Conservation (phyloP, 2,888 invertebrate species). For the Pycnomerus fuliginosus region DNA sequence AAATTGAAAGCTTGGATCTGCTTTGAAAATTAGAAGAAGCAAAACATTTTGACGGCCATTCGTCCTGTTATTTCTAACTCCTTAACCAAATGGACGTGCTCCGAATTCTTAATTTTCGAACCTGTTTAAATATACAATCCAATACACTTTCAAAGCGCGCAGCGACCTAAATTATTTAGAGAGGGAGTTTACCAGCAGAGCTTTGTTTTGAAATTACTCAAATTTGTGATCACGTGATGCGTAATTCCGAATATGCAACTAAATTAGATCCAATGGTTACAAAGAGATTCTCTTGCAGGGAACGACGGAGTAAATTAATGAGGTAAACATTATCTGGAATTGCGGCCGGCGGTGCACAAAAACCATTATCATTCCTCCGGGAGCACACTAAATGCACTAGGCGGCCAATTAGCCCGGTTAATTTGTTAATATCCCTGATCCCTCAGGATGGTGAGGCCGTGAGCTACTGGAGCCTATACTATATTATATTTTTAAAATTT, state of each 20-base stretch:
- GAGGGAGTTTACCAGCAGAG: slow-evolving; percentile 12
- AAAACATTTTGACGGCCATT: slow-evolving; percentile 27
- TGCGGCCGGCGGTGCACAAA: slow-evolving; percentile 24
- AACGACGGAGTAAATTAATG: slow-evolving; percentile 19
- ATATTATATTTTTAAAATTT: too few relatives aligned
- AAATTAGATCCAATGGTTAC: background rate
- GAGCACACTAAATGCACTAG: slow-evolving; percentile 25
- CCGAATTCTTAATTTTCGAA: slow-evolving; percentile 31
- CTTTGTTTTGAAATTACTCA: slow-evolving; percentile 21
- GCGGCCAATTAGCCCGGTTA: slow-evolving; percentile 26
- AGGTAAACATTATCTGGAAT: slow-evolving; percentile 26
- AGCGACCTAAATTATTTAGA: slow-evolving; percentile 28
- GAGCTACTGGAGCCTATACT: too few relatives aligned
- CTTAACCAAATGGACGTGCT: slow-evolving; percentile 38
- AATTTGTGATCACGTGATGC: slow-evolving; percentile 10
- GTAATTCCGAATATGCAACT: slow-evolving; percentile 1
- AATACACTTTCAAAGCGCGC: slow-evolving; percentile 30
- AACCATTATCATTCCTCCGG: slow-evolving; percentile 25
- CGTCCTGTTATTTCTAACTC: slow-evolving; percentile 38
- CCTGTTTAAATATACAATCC: slow-evolving; percentile 39
- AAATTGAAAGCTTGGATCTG: too few relatives aligned
- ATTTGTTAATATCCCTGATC: slow-evolving; percentile 28
- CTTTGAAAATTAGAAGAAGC: too few relatives aligned
- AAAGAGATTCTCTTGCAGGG: slow-evolving; percentile 2
- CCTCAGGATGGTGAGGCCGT: too few relatives aligned